Conservation (phyloP, 2,113 vertebrate genomes). For the Emydocephalus ijimae region DNA sequence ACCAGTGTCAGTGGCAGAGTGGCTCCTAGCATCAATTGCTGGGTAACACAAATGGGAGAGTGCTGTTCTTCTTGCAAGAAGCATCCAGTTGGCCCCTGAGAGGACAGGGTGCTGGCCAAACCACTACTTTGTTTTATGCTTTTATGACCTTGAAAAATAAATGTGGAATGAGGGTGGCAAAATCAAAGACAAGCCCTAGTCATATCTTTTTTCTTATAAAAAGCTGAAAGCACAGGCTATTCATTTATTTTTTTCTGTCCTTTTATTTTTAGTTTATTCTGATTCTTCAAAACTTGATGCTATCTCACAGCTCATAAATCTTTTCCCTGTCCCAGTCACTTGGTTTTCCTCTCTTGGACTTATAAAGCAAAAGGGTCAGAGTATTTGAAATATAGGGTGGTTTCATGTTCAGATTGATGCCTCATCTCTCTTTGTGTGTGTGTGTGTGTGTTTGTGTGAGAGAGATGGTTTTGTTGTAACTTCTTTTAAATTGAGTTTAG, state of each 20-base stretch:
- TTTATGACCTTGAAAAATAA: neutral
- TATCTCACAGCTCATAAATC: slow-evolving; percentile 55
- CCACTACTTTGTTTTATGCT: neutral
- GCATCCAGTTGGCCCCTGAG: neutral
- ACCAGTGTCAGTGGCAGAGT: neutral
- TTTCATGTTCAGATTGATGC: slow-evolving; percentile 39
- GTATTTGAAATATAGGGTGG: slow-evolving; percentile 47
- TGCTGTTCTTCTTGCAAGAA: neutral
- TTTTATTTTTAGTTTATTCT: slow-evolving; percentile 52
- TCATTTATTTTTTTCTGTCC: slow-evolving; percentile 12
- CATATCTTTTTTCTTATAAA: neutral
- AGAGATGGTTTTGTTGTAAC: slow-evolving; percentile 11
- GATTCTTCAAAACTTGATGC: slow-evolving; percentile 50
- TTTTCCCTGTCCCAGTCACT: slow-evolving; percentile 48
- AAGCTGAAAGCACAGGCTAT: slow-evolving; percentile 3
- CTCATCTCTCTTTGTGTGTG: rapidly evolving
- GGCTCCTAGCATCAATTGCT: neutral
- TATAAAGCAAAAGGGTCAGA: slow-evolving; percentile 53
- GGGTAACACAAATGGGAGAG: neutral
- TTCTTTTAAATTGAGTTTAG: slow-evolving; percentile 15
- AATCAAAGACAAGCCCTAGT: neutral
- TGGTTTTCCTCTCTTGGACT: slow-evolving; percentile 32
- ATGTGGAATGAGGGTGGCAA: neutral
- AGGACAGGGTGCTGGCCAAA: neutral
- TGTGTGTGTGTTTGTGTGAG: no score